Conservation (phyloP, 1,140 invertebrate species). For the Philopotamus ludificatus region DNA sequence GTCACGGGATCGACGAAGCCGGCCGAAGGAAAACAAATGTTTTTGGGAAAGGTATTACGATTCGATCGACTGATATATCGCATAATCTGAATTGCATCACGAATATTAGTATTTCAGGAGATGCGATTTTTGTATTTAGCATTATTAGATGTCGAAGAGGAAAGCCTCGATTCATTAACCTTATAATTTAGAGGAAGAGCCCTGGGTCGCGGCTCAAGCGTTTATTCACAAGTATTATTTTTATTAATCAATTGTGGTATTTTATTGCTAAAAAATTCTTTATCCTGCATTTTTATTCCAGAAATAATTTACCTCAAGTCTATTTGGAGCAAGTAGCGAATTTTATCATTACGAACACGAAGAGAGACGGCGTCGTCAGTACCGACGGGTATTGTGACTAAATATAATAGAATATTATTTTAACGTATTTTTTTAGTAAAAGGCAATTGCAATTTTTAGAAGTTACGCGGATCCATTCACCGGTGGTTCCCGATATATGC, state of each 20-base stretch:
- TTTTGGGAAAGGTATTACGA: slow-evolving; percentile 68
- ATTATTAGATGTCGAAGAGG: too few species aligned
- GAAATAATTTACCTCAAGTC: slow-evolving; percentile 78
- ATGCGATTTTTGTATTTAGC: too few species aligned
- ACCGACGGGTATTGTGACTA: slow-evolving; percentile 1
- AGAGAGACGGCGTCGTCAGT: background rate
- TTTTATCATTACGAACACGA: slow-evolving; percentile 84
- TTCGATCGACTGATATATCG: background rate
- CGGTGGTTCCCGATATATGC: slow-evolving; percentile 72
- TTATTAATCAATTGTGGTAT: background rate
- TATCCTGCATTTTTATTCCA: slow-evolving; percentile 42
- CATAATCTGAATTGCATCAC: too few species aligned
- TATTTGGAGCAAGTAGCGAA: slow-evolving; percentile 94
- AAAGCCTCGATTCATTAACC: slow-evolving; percentile 84
- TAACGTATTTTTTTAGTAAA: too few species aligned
- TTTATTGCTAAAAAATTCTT: background rate
- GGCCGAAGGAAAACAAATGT: slow-evolving; percentile 71
- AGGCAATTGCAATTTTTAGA: slow-evolving; percentile 31
- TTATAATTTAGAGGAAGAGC: slow-evolving; percentile 85
- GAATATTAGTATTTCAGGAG: too few species aligned
- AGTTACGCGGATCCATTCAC: slow-evolving; percentile 81
- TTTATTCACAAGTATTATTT: slow-evolving; percentile 79
- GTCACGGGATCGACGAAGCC: slow-evolving; percentile 78
- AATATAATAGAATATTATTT: slow-evolving; percentile 1
- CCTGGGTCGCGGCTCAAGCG: slow-evolving; percentile 87